Evolutionary conservation across 2,888 invertebrate species (phyloP).

Genomic region (Lobophora halterata): DNA sequence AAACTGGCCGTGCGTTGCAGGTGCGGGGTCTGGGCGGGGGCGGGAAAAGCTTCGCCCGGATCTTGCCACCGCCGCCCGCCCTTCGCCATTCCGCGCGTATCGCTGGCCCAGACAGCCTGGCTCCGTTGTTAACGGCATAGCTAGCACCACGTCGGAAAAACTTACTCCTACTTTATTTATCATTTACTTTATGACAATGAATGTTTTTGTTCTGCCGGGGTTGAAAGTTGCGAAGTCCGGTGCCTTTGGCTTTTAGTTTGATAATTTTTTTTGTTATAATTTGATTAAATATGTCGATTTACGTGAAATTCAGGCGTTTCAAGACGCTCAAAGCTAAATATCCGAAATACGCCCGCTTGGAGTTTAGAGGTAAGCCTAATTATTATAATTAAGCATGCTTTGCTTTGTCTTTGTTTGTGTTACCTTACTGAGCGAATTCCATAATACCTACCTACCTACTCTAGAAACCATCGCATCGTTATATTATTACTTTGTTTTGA

Average conservation of each 20-base stretch:
- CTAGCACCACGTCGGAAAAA: constrained; percentile 31
- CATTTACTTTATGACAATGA: constrained; percentile 9
- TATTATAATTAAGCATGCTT: constrained; percentile 1
- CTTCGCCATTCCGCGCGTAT: constrained; percentile 41
- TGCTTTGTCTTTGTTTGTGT: no score
- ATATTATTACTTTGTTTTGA: no score
- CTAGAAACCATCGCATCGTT: no score
- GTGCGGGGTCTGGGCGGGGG: constrained; percentile 14
- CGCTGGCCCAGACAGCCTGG: constrained; percentile 27
- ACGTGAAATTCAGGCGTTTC: constrained; percentile 84
- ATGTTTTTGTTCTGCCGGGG: constrained; percentile 4
- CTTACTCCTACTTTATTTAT: constrained; percentile 17
- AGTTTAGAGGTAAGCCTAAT: constrained; percentile 86
- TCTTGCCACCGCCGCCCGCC: constrained; percentile 42
- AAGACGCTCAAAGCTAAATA: constrained; percentile 85
- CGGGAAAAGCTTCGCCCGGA: constrained; percentile 24
- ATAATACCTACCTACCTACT: no score
- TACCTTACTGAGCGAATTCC: no score
- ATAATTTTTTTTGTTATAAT: neutral
- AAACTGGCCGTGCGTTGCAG: constrained; percentile 13
- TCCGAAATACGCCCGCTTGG: constrained; percentile 84
- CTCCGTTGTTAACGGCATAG: constrained; percentile 11
- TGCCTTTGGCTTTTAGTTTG: neutral
- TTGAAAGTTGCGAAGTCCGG: neutral
- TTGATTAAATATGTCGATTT: constrained; percentile 82